phyloP scores from a whole-genome alignment of 2,888 invertebrate species.

The Hirudinaria manillensis region DNA sequence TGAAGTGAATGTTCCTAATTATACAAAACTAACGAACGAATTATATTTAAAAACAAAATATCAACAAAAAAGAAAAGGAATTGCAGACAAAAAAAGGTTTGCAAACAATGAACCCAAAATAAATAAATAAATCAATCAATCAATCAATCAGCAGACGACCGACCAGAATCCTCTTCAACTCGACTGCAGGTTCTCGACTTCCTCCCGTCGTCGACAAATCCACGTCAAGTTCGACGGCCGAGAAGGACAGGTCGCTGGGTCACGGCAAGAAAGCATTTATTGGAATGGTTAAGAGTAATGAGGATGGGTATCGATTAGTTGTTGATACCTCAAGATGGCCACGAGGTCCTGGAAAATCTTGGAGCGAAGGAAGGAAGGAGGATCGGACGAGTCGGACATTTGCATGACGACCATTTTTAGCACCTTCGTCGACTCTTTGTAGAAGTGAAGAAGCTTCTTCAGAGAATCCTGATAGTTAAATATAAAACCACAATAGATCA shows the following conservation, averaged over 20 bases:
- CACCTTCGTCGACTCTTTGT: neutral
- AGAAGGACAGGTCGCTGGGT: neutral
- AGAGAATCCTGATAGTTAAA: neutral
- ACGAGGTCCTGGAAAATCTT: neutral
- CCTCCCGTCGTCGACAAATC: neutral
- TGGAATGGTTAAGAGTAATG: neutral
- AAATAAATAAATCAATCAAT: too few species aligned
- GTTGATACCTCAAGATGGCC: neutral
- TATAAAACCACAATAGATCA: neutral
- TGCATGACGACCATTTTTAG: slow-evolving; percentile 1
- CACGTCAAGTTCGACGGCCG: neutral
- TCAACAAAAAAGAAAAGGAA: too few species aligned
- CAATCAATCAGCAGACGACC: too few species aligned
- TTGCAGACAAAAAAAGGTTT: too few species aligned
- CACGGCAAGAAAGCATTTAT: neutral
- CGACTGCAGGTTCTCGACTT: neutral
- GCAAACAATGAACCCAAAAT: too few species aligned
- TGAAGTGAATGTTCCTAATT: too few species aligned
- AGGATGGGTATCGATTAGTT: too few species aligned
- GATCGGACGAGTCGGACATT: neutral
- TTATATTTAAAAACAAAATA: too few species aligned
- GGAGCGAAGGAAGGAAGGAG: slow-evolving; percentile 1
- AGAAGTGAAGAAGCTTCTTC: slow-evolving; percentile 1
- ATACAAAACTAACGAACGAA: too few species aligned
- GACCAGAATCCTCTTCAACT: slow-evolving; percentile 1